phyloP scores from a whole-genome alignment of 1,140 invertebrate species.

The Solenopsis invicta region DNA sequence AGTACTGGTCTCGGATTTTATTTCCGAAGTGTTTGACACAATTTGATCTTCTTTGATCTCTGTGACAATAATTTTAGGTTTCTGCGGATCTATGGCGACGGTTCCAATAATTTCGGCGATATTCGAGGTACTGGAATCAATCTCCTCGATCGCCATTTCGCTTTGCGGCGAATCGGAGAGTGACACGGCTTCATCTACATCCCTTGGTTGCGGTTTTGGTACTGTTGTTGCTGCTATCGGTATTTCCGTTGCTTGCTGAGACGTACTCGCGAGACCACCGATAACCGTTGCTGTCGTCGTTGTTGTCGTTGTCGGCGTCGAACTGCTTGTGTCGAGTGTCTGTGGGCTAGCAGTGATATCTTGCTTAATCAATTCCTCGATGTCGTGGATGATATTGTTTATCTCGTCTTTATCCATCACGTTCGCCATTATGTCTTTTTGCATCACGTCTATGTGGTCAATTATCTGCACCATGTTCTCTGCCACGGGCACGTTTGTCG shows the following conservation, averaged over 20 bases:
- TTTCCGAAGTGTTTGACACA: slow-evolving; percentile 38
- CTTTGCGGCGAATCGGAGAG: slow-evolving; percentile 81
- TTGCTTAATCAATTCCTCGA: slow-evolving; percentile 86
- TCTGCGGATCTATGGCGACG: slow-evolving; percentile 77
- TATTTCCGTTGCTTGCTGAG: slow-evolving; percentile 62
- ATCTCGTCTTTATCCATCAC: slow-evolving; percentile 86
- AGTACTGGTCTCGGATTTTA: slow-evolving; percentile 61
- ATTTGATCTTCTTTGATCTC: slow-evolving; percentile 56
- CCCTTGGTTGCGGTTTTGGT: slow-evolving; percentile 67
- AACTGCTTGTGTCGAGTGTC: slow-evolving; percentile 44
- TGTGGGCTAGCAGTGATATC: slow-evolving; percentile 84
- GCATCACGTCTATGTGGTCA: slow-evolving; percentile 85
- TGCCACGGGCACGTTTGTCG: slow-evolving; percentile 76
- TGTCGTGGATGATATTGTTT: slow-evolving; percentile 86
- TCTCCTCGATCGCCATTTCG: slow-evolving; percentile 84
- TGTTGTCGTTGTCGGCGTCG: slow-evolving; percentile 8
- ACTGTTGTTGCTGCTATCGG: slow-evolving; percentile 65
- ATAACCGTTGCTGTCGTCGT: slow-evolving; percentile 26
- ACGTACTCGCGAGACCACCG: slow-evolving; percentile 38
- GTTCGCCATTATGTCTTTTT: slow-evolving; percentile 84
- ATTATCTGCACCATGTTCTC: slow-evolving; percentile 85
- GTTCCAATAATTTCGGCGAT: slow-evolving; percentile 85
- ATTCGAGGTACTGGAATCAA: slow-evolving; percentile 83
- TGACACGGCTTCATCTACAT: slow-evolving; percentile 76
- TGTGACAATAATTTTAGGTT: slow-evolving; percentile 76